Conservation (phyloP, 2,888 invertebrate species). For the Mamestra brassicae region DNA sequence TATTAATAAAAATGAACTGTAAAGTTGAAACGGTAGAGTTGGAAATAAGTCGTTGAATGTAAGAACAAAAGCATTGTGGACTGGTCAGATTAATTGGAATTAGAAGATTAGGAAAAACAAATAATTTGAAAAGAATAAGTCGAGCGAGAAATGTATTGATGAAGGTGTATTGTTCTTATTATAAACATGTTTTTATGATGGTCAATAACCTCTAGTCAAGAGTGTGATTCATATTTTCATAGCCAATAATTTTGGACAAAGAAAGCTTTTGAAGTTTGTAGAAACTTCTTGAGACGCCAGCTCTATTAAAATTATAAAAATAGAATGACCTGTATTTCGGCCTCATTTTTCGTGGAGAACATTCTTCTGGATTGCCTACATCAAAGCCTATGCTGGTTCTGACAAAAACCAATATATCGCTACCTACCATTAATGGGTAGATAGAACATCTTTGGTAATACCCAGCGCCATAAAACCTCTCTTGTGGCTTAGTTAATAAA, state of each 20-base stretch:
- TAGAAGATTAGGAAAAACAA: slow-evolving; percentile 35
- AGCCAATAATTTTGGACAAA: no score
- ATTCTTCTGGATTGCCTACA: no score
- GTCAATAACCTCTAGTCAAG: not conserved
- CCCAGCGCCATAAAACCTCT: no score
- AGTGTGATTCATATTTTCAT: no score
- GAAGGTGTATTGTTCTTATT: slow-evolving; percentile 5
- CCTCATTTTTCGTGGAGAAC: not conserved
- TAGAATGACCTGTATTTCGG: not conserved
- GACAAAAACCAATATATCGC: no score
- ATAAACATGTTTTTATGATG: slow-evolving; percentile 1
- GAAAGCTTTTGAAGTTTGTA: no score
- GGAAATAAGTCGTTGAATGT: not conserved
- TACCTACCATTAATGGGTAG: no score
- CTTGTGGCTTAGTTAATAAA: no score
- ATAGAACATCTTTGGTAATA: no score
- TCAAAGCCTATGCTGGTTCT: no score
- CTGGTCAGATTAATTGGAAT: slow-evolving; percentile 47
- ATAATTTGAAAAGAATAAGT: slow-evolving; percentile 29
- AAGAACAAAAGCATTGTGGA: slow-evolving; percentile 23
- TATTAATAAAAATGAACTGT: slow-evolving; percentile 7
- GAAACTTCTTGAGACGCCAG: not conserved
- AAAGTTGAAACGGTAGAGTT: not conserved
- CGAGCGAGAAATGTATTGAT: slow-evolving; percentile 11
- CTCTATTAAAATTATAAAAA: not conserved